phyloP scores from a whole-genome alignment of 2,797 vertebrate genomes.

The Tauraco hartlaubi region DNA sequence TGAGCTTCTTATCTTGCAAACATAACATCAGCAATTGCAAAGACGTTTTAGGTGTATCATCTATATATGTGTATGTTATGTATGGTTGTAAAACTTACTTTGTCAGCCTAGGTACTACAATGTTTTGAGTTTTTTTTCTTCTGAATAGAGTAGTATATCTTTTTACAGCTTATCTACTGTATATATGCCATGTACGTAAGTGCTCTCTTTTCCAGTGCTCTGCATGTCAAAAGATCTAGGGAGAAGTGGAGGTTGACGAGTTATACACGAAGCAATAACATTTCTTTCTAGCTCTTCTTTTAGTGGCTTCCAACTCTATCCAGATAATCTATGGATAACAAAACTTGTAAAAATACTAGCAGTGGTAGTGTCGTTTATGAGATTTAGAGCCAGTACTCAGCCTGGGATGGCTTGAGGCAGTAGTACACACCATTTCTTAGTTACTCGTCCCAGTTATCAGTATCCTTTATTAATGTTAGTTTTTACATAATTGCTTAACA shows the following conservation, averaged over 20 bases:
- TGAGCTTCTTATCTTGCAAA: constrained; percentile 14
- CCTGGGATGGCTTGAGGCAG: neutral
- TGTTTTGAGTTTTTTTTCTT: neutral
- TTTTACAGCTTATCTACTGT: neutral
- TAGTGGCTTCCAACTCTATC: neutral
- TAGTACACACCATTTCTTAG: neutral
- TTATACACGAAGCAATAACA: neutral
- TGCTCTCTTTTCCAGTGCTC: neutral
- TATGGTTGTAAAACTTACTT: neutral
- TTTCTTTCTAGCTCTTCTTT: neutral
- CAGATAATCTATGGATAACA: neutral
- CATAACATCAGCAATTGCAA: constrained; percentile 1
- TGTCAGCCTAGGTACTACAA: neutral
- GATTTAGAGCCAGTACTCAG: neutral
- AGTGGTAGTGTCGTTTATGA: neutral
- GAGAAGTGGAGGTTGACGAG: neutral
- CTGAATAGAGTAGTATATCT: neutral
- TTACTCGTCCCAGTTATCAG: neutral
- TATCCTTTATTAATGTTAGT: neutral
- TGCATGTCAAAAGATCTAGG: neutral
- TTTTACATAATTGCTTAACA: neutral
- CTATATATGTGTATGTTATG: neutral
- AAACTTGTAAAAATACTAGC: neutral
- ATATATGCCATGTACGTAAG: neutral
- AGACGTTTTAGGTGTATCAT: constrained; percentile 6